These are phyloP conservation scores for Agriopis marginaria DNA, from an alignment of 2,888 invertebrate species.

Conservation along the genomic window DNA sequence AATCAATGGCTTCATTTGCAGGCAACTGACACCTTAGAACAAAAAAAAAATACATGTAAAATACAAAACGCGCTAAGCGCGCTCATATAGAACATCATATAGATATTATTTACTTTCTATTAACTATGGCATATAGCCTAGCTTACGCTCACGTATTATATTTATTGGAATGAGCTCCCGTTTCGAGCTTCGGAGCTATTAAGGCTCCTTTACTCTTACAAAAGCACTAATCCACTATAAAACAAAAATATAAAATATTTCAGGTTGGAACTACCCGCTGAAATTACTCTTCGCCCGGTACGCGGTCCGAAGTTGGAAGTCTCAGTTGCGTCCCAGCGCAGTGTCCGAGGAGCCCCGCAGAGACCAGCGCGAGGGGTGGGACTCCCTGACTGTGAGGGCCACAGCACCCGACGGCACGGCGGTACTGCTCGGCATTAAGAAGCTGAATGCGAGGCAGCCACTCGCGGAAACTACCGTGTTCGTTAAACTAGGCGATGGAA, in stretches of 20 bases:
- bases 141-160: too few relatives aligned
- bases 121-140: too few relatives aligned
- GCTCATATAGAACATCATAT: too few relatives aligned
- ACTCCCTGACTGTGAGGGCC: slow-evolving; percentile 80
- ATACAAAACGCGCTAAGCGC: too few relatives aligned
- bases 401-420: slow-evolving; percentile 85
- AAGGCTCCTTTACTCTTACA: neutral
- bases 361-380: slow-evolving; percentile 65
- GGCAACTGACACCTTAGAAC: too few relatives aligned
- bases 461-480: slow-evolving; percentile 85
- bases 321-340: slow-evolving; percentile 47
- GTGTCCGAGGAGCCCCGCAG: slow-evolving; percentile 54
- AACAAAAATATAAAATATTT: slow-evolving; percentile 10
- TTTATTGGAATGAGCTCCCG: neutral
- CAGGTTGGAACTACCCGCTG: slow-evolving; percentile 82
- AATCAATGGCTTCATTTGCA: too few relatives aligned
- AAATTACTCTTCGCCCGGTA: slow-evolving; percentile 74
- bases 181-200: neutral
- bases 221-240: neutral
- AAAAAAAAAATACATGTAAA: too few relatives aligned
- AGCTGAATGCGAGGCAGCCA: slow-evolving; percentile 73
- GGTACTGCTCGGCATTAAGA: slow-evolving; percentile 83
- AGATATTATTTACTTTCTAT: too few relatives aligned
- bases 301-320: slow-evolving; percentile 73
- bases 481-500: slow-evolving; percentile 75